Base-by-base conservation (phyloP, 2,888 invertebrate species). In the Trichopria drosophilae region DNA sequence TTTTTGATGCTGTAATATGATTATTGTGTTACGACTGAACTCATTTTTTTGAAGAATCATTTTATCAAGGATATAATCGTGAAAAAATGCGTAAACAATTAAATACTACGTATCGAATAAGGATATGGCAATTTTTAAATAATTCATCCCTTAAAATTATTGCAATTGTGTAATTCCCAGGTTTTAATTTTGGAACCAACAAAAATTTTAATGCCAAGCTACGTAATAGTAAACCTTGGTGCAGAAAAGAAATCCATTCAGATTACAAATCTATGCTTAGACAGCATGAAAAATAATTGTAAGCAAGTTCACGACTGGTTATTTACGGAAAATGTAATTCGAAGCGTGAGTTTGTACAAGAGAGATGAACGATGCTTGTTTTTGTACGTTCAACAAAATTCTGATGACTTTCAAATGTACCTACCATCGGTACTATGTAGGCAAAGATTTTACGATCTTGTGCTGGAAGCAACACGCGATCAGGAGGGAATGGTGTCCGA, bases 371-470 rank as follows among this genome's bases (percentile, higher is more conserved):
- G 97, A 13, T 96, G 96, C 59, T 82, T 98, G 9, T 97, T 97
- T 76, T 81, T 99, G 0, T 99, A 99, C 76, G 98, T 99, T 24
- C 91, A 94, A 75, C 92, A 96, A 76, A 97, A 98, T 75, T 96
- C 96, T 0, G 96, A 97, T 69, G 97, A 98, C 78, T 99, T 99
- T 79, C 97, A 98, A 83, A 93, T 99, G 78, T 96, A 89, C 76
- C 88, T 99, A 65, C 95, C 99, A 1, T 96, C 97, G 2, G 85
- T 88, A 57, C 82, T 84, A 34, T 92, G 90, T 72, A 82, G 91
- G 52, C 86, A 91, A 70, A 82, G 87, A 53, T 87, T 96, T 66
- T 90, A 92, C 73, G 88, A 91, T 62, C 78, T 92, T 34, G 83
- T 97, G 44, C 80, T 90, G 16, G 89, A 93, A 73, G 83, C 97